Base-by-base conservation (phyloP, 2,797 vertebrate species). In the Phalanger gymnotis region DNA sequence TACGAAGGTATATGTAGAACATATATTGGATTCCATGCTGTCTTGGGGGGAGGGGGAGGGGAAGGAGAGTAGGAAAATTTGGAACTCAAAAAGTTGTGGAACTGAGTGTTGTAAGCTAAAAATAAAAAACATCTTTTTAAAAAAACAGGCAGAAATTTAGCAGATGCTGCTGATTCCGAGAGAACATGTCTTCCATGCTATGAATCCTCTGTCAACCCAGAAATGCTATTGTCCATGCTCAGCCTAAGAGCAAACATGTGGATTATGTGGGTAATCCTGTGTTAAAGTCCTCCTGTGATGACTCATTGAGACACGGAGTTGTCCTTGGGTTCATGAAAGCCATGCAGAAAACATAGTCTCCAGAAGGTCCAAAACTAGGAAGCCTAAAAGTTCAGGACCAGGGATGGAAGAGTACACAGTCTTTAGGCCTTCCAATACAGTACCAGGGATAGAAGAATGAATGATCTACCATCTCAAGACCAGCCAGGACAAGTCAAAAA, bases 61-160 rank as follows among this genome's bases (percentile, higher is more conserved):
- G n/a, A n/a, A n/a, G n/a, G n/a, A n/a, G n/a, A n/a, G n/a, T n/a
- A n/a, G n/a, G n/a, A n/a, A n/a, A n/a, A n/a, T n/a, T n/a, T n/a
- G n/a, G n/a, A n/a, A n/a, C n/a, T n/a, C n/a, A n/a, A n/a, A n/a
- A n/a, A n/a, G n/a, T n/a, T n/a, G n/a, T n/a, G n/a, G n/a, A n/a
- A n/a, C n/a, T n/a, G n/a, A n/a, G n/a, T n/a, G n/a, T n/a, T n/a
- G n/a, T n/a, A n/a, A n/a, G n/a, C n/a, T n/a, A n/a, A n/a, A n/a
- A n/a, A n/a, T 51, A 73, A 96, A 97, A 66, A n/a, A n/a, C n/a
- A n/a, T n/a, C n/a, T n/a, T n/a, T n/a, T n/a, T n/a, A n/a, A n/a
- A n/a, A n/a, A n/a, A 28, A 53, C 89, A 96, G 40, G 34, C 14
- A n/a, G 19, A 73, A 94, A 90, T 95, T 92, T 93, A 81, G 53